Evolutionary conservation across 2,888 invertebrate genomes (phyloP), one percentile per base, ranked within the genome.

Genomic region (Sesia apiformis): DNA sequence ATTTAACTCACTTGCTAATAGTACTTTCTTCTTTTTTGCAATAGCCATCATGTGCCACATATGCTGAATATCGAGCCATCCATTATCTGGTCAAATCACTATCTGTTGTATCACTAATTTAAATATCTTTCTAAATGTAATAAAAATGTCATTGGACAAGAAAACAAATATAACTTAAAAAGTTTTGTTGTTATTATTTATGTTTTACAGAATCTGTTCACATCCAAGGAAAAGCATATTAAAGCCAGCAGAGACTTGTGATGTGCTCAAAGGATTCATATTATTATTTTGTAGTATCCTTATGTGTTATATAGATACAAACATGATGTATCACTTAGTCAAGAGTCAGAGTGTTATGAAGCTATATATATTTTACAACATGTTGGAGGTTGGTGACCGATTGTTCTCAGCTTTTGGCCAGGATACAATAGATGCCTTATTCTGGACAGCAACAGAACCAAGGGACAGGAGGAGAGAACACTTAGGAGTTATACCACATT

Each of bases 301-400:
- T 56, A 96, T 98, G 92, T 94, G 96, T 71, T 95, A 96, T 70
- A 94, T 99, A 61, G 99, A 99, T 78, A 98, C 98, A 49, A 98
- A 98, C 65, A 96, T 99, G 91, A 94, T 99, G 91, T 99, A 99
- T 85, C 99, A 99, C 81, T 91, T 98, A 68, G 96, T 97, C 51
- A 97, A 97, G 78, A 98, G 98, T 70, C 99, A 99, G 77, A 98
- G 98, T 63, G 98, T 99, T 60, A 99, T 99, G 83, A 99, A 99
- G 76, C 90, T 99, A 63, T 99, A 99, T 77, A 98, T 99, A 76
- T 98, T 99, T 89, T 99, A 97, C 83, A 99, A 99, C 80, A 99
- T 99, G 98, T 88, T 99, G 57, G 99, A 99, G 90, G 98, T 98
- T 53, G 98, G 97, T 7, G 99, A 99, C 85, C 91, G 98, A 60